These are phyloP conservation scores for Ctenodactylus gundi DNA, from an alignment of 2,113 vertebrate species.

Conservation along the genomic window DNA sequence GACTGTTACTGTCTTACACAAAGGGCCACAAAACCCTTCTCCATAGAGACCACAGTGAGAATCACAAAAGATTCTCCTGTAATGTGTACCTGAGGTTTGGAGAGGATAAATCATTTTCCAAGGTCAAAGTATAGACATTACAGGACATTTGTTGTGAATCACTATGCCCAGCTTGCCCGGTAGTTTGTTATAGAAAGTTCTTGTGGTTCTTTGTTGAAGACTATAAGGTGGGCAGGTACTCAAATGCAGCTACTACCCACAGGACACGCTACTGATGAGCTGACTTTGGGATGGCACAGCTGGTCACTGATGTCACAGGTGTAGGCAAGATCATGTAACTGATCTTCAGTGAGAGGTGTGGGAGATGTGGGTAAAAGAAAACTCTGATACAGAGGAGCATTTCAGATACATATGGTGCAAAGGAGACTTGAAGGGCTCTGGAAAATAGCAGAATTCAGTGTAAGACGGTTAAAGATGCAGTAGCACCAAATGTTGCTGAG, in stretches of 20 bases:
- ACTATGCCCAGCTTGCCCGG: too few species aligned
- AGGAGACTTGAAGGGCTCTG: background rate
- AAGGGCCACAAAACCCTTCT: background rate
- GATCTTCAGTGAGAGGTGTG: background rate
- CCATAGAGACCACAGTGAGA: background rate
- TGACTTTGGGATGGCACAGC: background rate
- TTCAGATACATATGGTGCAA: background rate
- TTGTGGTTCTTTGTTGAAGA: background rate
- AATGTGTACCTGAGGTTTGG: background rate
- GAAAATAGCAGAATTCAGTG: background rate
- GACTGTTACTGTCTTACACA: background rate
- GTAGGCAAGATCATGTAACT: background rate
- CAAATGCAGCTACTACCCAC: background rate
- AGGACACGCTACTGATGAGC: background rate
- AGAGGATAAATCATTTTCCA: slow-evolving; percentile 1
- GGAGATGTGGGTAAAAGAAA: background rate
- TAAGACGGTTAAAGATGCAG: background rate
- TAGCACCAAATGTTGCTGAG: background rate
- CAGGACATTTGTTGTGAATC: background rate
- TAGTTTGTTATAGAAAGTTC: background rate
- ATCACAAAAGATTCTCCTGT: background rate
- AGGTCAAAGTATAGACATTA: background rate
- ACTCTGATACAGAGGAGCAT: background rate
- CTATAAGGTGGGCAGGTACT: background rate
- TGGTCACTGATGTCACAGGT: background rate